A percentile compares a stretch with the other conserved stretches of the same genome.
These are phyloP conservation scores for Acropora yongei DNA, from an alignment of 64 coral and sea anemone species.

Conservation along the genomic window DNA sequence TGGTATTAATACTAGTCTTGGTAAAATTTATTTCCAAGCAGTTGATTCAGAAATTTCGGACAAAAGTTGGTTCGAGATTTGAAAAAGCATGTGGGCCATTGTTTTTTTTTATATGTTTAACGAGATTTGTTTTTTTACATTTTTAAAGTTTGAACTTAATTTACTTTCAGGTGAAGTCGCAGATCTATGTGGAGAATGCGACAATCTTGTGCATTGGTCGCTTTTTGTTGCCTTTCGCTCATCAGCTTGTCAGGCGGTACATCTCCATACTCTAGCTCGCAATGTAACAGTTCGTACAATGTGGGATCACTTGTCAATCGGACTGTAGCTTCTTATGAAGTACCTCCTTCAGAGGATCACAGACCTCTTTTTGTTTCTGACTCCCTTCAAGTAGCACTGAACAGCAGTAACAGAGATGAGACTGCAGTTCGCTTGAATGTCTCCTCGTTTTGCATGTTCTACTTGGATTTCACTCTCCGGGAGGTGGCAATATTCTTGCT, in stretches of 20 bases:
- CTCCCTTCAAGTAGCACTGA: neutral
- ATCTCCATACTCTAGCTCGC: neutral
- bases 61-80: no score
- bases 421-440: neutral
- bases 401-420: neutral
- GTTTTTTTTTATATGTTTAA: no score
- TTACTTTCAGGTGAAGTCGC: neutral
- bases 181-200: neutral
- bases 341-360: neutral
- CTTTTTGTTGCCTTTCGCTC: neutral
- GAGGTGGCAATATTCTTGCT: slow-evolving; percentile 20
- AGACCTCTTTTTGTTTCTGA: neutral
- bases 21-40: no score
- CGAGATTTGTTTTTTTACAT: no score
- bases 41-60: no score
- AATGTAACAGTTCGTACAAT: neutral
- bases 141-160: neutral
- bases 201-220: neutral
- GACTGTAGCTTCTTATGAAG: neutral
- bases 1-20: no score
- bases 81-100: no score
- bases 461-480: neutral
- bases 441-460: neutral
- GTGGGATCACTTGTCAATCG: neutral
- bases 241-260: neutral